Base-by-base conservation (phyloP, 2,888 invertebrate species). In the Heteromurus nitidus region DNA sequence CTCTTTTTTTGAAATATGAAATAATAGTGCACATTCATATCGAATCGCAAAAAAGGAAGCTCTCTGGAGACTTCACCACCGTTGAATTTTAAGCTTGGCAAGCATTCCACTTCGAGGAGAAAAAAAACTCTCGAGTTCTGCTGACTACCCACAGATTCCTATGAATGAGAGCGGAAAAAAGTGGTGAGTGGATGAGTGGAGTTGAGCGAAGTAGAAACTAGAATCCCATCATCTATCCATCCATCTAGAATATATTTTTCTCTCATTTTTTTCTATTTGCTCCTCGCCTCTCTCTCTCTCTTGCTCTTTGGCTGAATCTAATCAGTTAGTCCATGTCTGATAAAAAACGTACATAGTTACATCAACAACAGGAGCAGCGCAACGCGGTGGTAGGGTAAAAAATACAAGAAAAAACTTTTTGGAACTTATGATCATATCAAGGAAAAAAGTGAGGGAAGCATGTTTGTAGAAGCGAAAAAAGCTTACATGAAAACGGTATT, bases 31-130 rank as follows among this genome's bases (percentile, higher is more conserved):
- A 28, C 55, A 72, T 72, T 22, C 44, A 44, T 55, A 67, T 65
- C 65, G 24, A 20, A 53, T 75, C 42, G 42, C 65, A 67, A 67
- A 75, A 75, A 65, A 64, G 36, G 64, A 73, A 75, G 36, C 50
- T 67, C 73, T 75, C 74, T 67, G 36, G 75, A 75, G 75, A 75
- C 65, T 65, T 75, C 55, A 58, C 67, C 64, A 65, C 58, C 30
- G 53, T 64, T 74, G 74, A 74, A 74, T 74, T 74, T 74, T 74
- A 64, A 74, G 53, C 65, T 74, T 74, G 74, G 64, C 74, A 74
- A 74, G 74, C 74, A 42, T 53, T 65, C 50, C 36, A 16, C 13
- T 53, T n/a, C n/a, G n/a, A n/a, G n/a, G n/a, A n/a, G n/a, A n/a
- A n/a, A n/a, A n/a, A n/a, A n/a, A n/a, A n/a, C 7, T 20, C 24